A percentile compares a stretch with the other conserved stretches of the same genome.
Evolutionary conservation across 2,797 vertebrate species (phyloP).

Genomic region (Sebastiscus albofasciatus): DNA sequence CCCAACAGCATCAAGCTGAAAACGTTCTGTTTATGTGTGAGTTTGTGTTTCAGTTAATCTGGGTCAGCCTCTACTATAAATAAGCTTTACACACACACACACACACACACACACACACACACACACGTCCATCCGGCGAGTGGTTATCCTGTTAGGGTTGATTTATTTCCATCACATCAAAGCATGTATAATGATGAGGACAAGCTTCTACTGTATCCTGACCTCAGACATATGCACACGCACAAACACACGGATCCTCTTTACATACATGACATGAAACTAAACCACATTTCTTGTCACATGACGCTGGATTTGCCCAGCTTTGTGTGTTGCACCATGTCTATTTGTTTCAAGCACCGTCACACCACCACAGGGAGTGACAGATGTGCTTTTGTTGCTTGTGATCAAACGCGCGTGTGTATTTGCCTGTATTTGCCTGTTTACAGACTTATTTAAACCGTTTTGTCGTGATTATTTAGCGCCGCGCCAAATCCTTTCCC

Average conservation of each 20-base stretch:
- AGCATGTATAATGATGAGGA: conserved; percentile 15
- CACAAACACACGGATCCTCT: neutral
- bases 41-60: conserved; percentile 47
- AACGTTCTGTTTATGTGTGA: conserved; percentile 15
- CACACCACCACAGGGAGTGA: neutral
- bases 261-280: neutral
- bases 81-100: conserved; percentile 13
- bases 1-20: neutral
- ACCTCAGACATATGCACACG: neutral
- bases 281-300: neutral
- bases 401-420: neutral
- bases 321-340: neutral
- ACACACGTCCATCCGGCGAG: conserved; percentile 12
- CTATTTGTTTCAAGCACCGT: neutral
- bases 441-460: neutral
- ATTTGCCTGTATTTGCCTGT: neutral
- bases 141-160: conserved; percentile 48
- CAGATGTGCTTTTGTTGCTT: neutral
- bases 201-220: conserved; percentile 17
- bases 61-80: conserved; percentile 45
- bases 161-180: conserved; percentile 46
- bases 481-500: conserved; percentile 12
- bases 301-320: neutral
- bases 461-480: conserved; percentile 15
- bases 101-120: conserved; percentile 14